Percentiles rank a stretch among this genome's conserved stretches.
Evolutionary conservation across 2,888 invertebrate genomes (phyloP).

Genomic region (Drosophila affinis): DNA sequence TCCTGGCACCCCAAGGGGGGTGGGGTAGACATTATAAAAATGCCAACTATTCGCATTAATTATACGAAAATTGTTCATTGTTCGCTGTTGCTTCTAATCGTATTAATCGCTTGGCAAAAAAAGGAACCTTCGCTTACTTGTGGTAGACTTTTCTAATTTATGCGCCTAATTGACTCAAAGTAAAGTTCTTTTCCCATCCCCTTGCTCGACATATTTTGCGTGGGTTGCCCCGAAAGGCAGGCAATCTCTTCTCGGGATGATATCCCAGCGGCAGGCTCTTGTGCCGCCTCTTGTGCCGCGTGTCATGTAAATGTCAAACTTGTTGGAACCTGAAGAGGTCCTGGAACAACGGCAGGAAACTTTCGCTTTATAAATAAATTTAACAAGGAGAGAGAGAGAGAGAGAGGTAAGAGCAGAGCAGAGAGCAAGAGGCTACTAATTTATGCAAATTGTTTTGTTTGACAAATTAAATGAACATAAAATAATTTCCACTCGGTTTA

Average conservation of each 20-base stretch:
- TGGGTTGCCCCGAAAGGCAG: conserved; percentile 13
- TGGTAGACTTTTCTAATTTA: conserved; percentile 55
- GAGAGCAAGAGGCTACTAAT: conserved; percentile 38
- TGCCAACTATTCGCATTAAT: conserved; percentile 42
- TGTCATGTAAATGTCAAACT: conserved; percentile 56
- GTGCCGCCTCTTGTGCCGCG: conserved; percentile 22
- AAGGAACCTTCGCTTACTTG: conserved; percentile 18
- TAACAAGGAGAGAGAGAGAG: conserved; percentile 3
- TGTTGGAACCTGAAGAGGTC: conserved; percentile 10
- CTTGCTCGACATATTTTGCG: conserved; percentile 48
- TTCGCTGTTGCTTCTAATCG: conserved; percentile 38
- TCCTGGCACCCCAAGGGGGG: conserved; percentile 12
- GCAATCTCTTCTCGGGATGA: neutral
- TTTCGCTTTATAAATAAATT: conserved; percentile 53
- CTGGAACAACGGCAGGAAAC: conserved; percentile 21
- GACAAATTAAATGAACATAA: conserved; percentile 51
- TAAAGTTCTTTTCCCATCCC: conserved; percentile 7
- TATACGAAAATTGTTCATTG: conserved; percentile 48
- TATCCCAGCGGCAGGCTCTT: neutral
- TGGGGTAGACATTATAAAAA: conserved; percentile 29
- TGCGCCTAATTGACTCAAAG: conserved; percentile 58
- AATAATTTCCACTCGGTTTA: conserved; percentile 23
- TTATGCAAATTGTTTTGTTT: conserved; percentile 56
- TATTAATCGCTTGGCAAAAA: conserved; percentile 28
- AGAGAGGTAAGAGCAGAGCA: conserved; percentile 17